phyloP scores from a whole-genome alignment of 30 jellyfish, hydroid and myxozoan genomes.

The Cassiopea xamachana region DNA sequence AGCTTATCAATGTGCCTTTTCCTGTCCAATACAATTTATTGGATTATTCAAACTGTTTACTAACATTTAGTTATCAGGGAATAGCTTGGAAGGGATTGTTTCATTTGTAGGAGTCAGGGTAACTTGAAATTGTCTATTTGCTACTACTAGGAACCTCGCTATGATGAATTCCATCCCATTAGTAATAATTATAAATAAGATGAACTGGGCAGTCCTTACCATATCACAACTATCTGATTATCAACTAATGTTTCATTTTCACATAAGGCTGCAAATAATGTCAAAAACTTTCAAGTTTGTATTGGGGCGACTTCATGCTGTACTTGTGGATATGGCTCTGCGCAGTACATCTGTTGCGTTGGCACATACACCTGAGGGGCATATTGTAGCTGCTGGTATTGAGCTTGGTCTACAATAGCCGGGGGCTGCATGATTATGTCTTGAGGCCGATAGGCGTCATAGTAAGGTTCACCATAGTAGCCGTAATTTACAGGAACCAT shows the following conservation, averaged over 20 bases:
- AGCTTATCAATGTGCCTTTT: too few relatives aligned
- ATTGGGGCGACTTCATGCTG: background rate
- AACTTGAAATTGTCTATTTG: too few relatives aligned
- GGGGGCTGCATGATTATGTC: conserved; percentile 30
- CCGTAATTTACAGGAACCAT: conserved; percentile 13
- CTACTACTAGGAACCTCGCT: too few relatives aligned
- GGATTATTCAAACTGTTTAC: too few relatives aligned
- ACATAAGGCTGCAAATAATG: background rate
- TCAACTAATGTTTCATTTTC: background rate
- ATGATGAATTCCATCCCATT: background rate
- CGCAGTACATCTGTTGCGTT: conserved; percentile 21
- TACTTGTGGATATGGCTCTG: background rate
- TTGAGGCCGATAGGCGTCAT: conserved; percentile 40
- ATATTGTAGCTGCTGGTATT: conserved; percentile 18
- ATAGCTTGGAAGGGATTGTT: too few relatives aligned
- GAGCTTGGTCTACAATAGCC: background rate
- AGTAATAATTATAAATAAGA: background rate
- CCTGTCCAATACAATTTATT: too few relatives aligned
- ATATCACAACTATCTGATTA: background rate
- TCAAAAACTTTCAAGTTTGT: background rate
- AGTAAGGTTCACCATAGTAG: conserved; percentile 35
- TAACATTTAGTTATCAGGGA: too few relatives aligned
- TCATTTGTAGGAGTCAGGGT: too few relatives aligned
- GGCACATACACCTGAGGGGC: conserved; percentile 17
- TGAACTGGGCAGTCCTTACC: background rate